phyloP scores from a whole-genome alignment of 2,888 invertebrate species.

The Hirtodrosophila histrioides region DNA sequence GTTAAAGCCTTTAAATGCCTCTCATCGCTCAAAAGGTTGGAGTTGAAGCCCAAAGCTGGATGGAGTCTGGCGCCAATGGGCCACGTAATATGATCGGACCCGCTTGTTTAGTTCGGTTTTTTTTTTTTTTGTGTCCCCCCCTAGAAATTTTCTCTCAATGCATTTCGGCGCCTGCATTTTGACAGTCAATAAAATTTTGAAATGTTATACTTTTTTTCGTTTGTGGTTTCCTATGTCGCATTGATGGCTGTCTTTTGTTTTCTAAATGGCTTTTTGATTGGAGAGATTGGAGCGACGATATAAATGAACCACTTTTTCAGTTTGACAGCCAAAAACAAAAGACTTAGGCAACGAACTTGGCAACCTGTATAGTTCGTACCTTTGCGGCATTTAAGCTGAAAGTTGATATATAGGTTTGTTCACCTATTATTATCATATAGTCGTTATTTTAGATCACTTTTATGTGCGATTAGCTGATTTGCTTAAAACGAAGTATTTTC shows the following conservation, averaged over 20 bases:
- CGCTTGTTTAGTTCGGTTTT: constrained; percentile 36
- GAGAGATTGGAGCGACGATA: constrained; percentile 69
- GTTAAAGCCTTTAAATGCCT: constrained; percentile 51
- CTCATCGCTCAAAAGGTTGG: constrained; percentile 34
- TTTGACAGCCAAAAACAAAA: constrained; percentile 70
- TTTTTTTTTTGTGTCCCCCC: constrained; percentile 7
- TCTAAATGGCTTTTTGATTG: constrained; percentile 80
- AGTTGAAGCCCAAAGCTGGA: constrained; percentile 23
- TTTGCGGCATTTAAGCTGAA: constrained; percentile 12
- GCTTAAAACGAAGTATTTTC: too few relatives aligned
- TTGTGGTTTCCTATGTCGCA: constrained; percentile 51
- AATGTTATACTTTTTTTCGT: constrained; percentile 78
- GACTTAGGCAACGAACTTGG: constrained; percentile 71
- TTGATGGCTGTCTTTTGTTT: constrained; percentile 52
- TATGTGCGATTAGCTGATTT: too few relatives aligned
- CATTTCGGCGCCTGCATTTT: constrained; percentile 73
- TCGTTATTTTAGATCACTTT: not conserved
- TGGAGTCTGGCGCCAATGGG: constrained; percentile 48
- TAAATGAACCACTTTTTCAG: constrained; percentile 76
- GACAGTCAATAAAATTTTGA: constrained; percentile 81
- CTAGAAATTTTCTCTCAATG: constrained; percentile 30
- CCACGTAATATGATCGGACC: constrained; percentile 61
- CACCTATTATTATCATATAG: constrained; percentile 4
- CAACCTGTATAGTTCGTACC: constrained; percentile 11
- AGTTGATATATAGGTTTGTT: constrained; percentile 10